These are phyloP conservation scores for Pristiophorus japonicus DNA, from an alignment of 2,113 vertebrate species.

Conservation along the genomic window DNA sequence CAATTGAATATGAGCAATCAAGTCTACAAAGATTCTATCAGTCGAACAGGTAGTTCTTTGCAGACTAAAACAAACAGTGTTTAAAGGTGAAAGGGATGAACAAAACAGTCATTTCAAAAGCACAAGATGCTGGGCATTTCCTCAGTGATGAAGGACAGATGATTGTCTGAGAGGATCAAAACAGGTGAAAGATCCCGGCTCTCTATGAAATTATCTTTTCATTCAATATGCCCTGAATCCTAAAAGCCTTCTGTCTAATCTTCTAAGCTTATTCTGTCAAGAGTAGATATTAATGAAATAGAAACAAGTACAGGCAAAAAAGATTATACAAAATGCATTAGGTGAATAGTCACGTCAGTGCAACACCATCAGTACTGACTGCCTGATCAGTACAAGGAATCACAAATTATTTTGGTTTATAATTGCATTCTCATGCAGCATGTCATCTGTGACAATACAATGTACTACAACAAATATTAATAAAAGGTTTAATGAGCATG, in stretches of 20 bases:
- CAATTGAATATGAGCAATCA: not conserved
- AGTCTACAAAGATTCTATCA: not conserved
- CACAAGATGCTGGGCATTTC: not conserved
- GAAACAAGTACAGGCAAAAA: constrained; percentile 7
- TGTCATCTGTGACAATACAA: not conserved
- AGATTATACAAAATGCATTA: not conserved
- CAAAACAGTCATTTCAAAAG: constrained; percentile 6
- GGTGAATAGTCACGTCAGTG: not conserved
- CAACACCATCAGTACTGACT: not conserved
- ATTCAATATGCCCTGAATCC: constrained; percentile 15
- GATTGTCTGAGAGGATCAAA: not conserved
- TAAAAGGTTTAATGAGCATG: not conserved
- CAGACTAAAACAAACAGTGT: not conserved
- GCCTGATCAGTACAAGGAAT: not conserved
- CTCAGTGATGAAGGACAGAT: not conserved
- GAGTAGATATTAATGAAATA: not conserved
- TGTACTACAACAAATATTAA: not conserved
- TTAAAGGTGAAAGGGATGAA: not conserved
- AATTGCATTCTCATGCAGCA: not conserved
- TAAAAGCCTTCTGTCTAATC: constrained; percentile 13
- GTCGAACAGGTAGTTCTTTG: not conserved
- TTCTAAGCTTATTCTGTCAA: constrained; percentile 7
- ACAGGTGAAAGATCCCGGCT: constrained; percentile 8
- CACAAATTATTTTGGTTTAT: not conserved
- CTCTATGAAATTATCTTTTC: constrained; percentile 16